Evolutionary conservation across 1,140 invertebrate genomes (phyloP).

Genomic region (Megathymus violae): DNA sequence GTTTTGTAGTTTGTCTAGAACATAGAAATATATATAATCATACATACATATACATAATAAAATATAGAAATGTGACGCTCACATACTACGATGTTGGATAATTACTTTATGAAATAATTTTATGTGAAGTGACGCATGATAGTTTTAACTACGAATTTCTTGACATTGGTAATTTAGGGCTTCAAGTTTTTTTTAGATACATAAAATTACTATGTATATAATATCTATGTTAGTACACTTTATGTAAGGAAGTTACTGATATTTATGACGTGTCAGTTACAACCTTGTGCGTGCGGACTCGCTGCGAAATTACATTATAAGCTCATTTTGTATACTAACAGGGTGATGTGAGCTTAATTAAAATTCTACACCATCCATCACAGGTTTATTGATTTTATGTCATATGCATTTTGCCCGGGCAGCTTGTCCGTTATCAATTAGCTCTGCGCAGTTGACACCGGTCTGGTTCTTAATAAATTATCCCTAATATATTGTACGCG

Average conservation of each 20-base stretch:
- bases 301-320: constrained; percentile 62
- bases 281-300: constrained; percentile 38
- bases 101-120: too few species aligned
- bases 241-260: constrained; percentile 2
- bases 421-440: constrained; percentile 71
- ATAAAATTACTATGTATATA: not conserved
- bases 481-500: constrained; percentile 28
- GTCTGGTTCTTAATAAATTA: constrained; percentile 46
- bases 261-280: constrained; percentile 36
- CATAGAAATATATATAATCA: too few species aligned
- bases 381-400: constrained; percentile 77
- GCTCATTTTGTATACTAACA: constrained; percentile 73
- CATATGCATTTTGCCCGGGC: constrained; percentile 60
- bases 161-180: too few species aligned
- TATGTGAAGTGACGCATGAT: too few species aligned
- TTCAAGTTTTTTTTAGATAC: constrained; percentile 23
- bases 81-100: too few species aligned
- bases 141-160: too few species aligned
- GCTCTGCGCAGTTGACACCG: constrained; percentile 53
- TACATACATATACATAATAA: too few species aligned
- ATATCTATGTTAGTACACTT: not conserved
- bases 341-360: constrained; percentile 76
- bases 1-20: too few species aligned
- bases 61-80: too few species aligned
- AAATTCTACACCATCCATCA: constrained; percentile 77